Evolutionary conservation across 2,797 vertebrate species (phyloP), one percentile per base, ranked within the genome.

Genomic region (Neoniphon sammara): DNA sequence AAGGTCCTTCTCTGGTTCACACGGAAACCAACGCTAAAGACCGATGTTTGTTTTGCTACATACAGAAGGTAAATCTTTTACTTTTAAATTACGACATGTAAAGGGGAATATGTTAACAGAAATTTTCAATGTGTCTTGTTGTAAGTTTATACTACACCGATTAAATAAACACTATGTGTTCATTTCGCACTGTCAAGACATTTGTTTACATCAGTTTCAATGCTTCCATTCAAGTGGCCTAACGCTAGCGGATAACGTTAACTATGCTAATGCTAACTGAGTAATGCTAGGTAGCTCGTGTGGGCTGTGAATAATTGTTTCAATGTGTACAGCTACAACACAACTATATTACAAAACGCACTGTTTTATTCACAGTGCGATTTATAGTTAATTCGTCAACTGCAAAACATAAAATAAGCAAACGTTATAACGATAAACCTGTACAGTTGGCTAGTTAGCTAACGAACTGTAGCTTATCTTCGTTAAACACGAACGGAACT

Each of bases 21-120:
- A 86, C 85, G 82, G 91, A 91, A 91, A 85, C 78, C 63, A 75
- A 69, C 73, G 86, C 60, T 66, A 61, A 73, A 75, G 78, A 80
- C 89, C 86, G 90, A 93, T 92, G 92, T 90, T 92, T 93, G 90
- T 92, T 92, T 87, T 91, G 87, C 83, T 88, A 80, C 73, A 65
- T 58, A 64, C 81, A 85, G 82, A 85, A 93, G 93, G 93, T 94
- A 93, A 92, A 73, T 7, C 0, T 7, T n/a, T 36, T 34, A 3
- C 11, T 58, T 83, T 73, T 68, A 0, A 5, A 3, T 30, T 7
- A 34, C 54, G 21, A 44, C 14, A 12, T 4, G 1, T 15, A 27
- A 30, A 42, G 23, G 0, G 12, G 0, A 17, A 1, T 4, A 1
- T 1, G 0, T 17, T n/a, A 0, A 1, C 15, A 2, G 0, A 0